Evolutionary conservation across 2,797 vertebrate species (phyloP), one percentile per base, ranked within the genome.

Genomic region (Cichlasoma orientale): DNA sequence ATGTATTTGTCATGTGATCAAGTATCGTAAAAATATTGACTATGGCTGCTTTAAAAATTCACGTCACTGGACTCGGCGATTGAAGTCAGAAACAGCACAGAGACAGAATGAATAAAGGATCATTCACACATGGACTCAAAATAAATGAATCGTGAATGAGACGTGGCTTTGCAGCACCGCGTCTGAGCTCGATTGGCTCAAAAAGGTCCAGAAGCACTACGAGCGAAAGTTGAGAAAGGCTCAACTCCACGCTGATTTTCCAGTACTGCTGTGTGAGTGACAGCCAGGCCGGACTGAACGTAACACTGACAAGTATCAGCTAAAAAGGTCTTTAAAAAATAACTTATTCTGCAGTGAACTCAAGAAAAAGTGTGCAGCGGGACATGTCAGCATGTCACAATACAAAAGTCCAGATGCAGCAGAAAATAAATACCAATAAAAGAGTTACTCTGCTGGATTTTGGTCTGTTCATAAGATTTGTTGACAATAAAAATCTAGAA

Each of bases 401-500:
- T 3, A 61, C 7, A 61, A 16, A 61, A 61, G 8, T 41, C 0
- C 21, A 47, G 23, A 47, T 47, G 59, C 7, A 66, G 23, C 36
- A 27, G 16, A 27, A 16, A 47, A 44, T 27, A 31, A 31, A 31
- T 31, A 31, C 7, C 7, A 33, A 9, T 7, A 33, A 3, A 66
- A 66, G 0, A 44, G 36, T 47, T 31, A 38, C 29, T 47, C 4
- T 54, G 33, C 16, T 50, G 23, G 38, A 80, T 74, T 36, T 73
- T 66, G 63, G 44, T 80, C 56, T 72, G 74, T 59, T 80, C 11
- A 53, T 77, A 50, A 21, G 12, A 75, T 79, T 68, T 79, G 57
- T 27, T 81, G 27, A 36, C n/a, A 56, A 9, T 11, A 25, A 79
- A 76, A 79, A 76, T 11, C 18, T 11, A 61, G 2, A 77, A 50